These are phyloP conservation scores for Oreochromis spilurus DNA, from an alignment of 2,113 vertebrate genomes.

Conservation along the genomic window DNA sequence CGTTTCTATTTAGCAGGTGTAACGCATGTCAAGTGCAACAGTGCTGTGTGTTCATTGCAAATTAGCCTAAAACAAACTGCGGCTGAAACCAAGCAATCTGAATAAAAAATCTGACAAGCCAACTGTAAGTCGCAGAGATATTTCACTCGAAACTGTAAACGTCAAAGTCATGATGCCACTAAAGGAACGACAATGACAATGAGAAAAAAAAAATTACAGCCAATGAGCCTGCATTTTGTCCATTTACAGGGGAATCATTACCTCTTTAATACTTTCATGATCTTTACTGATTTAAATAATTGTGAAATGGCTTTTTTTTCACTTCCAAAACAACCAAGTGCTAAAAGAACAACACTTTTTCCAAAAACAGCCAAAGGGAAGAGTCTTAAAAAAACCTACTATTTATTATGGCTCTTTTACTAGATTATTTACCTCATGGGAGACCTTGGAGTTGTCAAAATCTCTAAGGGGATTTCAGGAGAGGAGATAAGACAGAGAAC, in stretches of 20 bases:
- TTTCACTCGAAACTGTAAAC: neutral
- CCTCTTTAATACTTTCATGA: neutral
- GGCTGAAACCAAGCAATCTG: neutral
- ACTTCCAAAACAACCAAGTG: neutral
- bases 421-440: neutral
- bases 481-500: neutral
- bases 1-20: neutral
- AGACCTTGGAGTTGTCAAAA: neutral
- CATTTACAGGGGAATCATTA: neutral
- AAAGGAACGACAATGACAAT: neutral
- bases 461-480: constrained; percentile 3
- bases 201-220: neutral
- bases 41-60: neutral
- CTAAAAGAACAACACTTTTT: neutral
- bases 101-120: neutral
- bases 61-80: neutral
- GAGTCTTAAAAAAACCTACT: neutral
- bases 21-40: neutral
- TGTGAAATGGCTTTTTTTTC: neutral
- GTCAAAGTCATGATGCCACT: neutral
- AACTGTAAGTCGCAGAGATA: neutral
- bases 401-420: neutral
- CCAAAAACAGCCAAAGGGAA: neutral
- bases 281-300: neutral
- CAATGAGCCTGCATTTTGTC: neutral